A percentile compares a stretch with the other conserved stretches of the same genome.
phyloP scores from a whole-genome alignment of 2,888 invertebrate genomes.

The Leucania comma region DNA sequence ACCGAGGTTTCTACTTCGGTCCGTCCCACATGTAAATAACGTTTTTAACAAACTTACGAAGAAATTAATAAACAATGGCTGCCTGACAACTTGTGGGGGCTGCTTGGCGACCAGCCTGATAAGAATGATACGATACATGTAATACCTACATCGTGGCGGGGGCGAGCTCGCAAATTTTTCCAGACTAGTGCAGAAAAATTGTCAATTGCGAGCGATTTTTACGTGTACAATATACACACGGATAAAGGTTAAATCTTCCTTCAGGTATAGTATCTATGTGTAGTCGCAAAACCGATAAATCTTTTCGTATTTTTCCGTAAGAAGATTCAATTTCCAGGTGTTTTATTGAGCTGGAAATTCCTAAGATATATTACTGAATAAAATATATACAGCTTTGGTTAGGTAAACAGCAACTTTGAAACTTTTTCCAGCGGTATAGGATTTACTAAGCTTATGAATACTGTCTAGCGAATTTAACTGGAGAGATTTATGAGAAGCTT shows the following conservation, averaged over 20 bases:
- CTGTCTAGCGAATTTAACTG: neutral
- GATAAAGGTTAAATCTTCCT: neutral
- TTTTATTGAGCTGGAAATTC: conserved; percentile 31
- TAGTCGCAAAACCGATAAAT: conserved; percentile 39
- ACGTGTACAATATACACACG: neutral
- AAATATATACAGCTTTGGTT: conserved; percentile 32
- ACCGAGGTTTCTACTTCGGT: too few species aligned
- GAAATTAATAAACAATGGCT: too few species aligned
- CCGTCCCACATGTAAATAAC: too few species aligned
- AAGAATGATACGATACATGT: too few species aligned
- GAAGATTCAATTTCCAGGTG: conserved; percentile 43
- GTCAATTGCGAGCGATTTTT: too few species aligned
- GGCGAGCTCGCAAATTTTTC: too few species aligned
- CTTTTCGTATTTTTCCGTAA: conserved; percentile 7
- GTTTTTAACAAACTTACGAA: too few species aligned
- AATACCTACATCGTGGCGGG: too few species aligned
- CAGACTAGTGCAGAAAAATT: too few species aligned
- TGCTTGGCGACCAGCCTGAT: too few species aligned
- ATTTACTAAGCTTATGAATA: conserved; percentile 23
- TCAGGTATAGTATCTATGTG: neutral
- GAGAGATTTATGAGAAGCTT: neutral
- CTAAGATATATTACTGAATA: conserved; percentile 29
- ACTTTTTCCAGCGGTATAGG: neutral
- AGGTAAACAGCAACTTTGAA: neutral
- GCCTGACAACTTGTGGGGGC: too few species aligned